Base-by-base conservation (phyloP, 2,888 invertebrate species). In the Aquatica leii region DNA sequence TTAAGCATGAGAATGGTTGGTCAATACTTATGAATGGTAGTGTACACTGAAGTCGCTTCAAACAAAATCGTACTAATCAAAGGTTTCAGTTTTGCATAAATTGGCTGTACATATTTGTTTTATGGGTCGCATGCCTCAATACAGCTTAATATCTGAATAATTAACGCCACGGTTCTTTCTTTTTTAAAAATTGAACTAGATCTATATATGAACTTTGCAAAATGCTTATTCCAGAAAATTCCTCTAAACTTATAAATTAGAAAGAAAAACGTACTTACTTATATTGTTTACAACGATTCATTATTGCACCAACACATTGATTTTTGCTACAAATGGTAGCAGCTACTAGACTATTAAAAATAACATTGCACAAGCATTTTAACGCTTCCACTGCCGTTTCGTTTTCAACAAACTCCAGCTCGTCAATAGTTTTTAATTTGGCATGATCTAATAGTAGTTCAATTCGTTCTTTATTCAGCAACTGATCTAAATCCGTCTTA, bases 321-420 rank as follows among this genome's bases (percentile, higher is more conserved):
- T 85, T 88, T 73, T 83, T 81, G 34, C 84, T 82, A 73, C 89
- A 88, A 62, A 86, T 81, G 5, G 83, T 82, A 70, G 90, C 89
- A 8, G 88, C 87, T 54, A 84, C 84, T 1, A 77, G 72, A 77
- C 90, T 90, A 78, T 97, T 94, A 78, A 88, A 96, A 56, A 95
- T 86, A 69, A 97, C 84, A 81, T 98, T 98, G 78, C 93, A 95
- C 8, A 97, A 83, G 77, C 95, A 90, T 82, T 97, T 97, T 56
- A 93, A 83, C 0, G 94, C 91, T 82, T 96, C 96, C 4, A 92
- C 83, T 1, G 85, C 86, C 18, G 88, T 83, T 78, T 87, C 81
- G 24, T 82, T 78, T 62, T 82, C 81, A 59, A 82, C 71, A 37
- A 81, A 17, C 82, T 77, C 11, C 51, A 18, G 21, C 21, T 80